These are phyloP conservation scores for Exephanes ischioxanthus DNA, from an alignment of 2,888 invertebrate genomes.

Conservation along the genomic window DNA sequence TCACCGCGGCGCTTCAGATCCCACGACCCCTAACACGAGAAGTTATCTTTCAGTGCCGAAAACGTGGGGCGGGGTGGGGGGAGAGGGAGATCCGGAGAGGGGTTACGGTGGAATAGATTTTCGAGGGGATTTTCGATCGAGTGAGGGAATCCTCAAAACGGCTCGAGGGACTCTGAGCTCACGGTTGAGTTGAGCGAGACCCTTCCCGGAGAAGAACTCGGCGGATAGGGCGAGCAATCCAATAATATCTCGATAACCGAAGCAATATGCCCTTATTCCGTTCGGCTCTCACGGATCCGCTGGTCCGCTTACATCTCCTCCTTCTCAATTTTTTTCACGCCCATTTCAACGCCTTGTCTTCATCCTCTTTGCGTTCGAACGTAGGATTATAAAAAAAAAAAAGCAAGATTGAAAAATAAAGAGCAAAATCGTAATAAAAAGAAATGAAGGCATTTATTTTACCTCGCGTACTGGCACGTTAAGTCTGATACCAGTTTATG, in stretches of 20 bases:
- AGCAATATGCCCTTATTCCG: conserved; percentile 66
- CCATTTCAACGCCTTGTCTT: neutral
- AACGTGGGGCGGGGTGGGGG: neutral
- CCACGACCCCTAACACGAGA: neutral
- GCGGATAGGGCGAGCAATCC: conserved; percentile 60
- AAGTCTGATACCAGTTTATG: too few species aligned
- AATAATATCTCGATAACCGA: conserved; percentile 74
- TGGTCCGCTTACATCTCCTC: conserved; percentile 33
- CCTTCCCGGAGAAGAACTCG: neutral
- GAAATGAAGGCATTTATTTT: too few species aligned
- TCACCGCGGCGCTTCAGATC: neutral
- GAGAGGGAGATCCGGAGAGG: neutral
- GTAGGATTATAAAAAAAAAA: too few species aligned
- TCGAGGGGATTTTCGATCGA: conserved; percentile 18
- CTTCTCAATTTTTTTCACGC: conserved; percentile 39
- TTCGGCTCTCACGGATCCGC: conserved; percentile 2
- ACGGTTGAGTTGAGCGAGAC: conserved; percentile 3
- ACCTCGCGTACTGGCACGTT: too few species aligned
- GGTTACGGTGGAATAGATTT: conserved; percentile 25
- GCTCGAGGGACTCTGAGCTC: neutral
- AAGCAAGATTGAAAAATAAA: too few species aligned
- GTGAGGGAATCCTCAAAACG: conserved; percentile 22
- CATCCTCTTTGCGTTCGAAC: too few species aligned
- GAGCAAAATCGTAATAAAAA: too few species aligned
- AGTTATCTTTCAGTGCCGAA: conserved; percentile 13